These are phyloP conservation scores for Caenorhabditis briggsae DNA, from an alignment of 1,140 invertebrate species.

Conservation along the genomic window DNA sequence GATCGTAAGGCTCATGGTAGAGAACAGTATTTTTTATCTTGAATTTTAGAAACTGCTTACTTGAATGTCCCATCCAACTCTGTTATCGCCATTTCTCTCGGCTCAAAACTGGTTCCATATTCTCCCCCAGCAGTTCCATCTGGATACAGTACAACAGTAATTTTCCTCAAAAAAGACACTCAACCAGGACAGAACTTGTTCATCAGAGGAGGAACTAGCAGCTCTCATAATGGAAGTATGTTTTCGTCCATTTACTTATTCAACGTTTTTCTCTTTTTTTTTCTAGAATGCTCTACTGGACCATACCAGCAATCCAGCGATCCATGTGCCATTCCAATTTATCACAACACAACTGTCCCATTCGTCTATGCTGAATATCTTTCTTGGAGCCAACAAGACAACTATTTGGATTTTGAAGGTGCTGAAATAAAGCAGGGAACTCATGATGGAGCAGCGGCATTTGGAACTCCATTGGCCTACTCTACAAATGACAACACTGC, in stretches of 20 bases:
- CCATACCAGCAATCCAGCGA: slow-evolving; percentile 68
- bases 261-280: neutral
- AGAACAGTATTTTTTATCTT: too few species aligned
- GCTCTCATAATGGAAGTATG: slow-evolving; percentile 51
- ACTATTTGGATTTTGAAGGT: slow-evolving; percentile 79
- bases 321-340: slow-evolving; percentile 78
- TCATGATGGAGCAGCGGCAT: slow-evolving; percentile 74
- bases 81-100: slow-evolving; percentile 72
- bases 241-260: neutral
- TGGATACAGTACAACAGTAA: slow-evolving; percentile 77
- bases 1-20: slow-evolving; percentile 69
- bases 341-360: slow-evolving; percentile 77
- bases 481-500: slow-evolving; percentile 78
- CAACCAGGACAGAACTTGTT: slow-evolving; percentile 79
- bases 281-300: slow-evolving; percentile 67
- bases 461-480: slow-evolving; percentile 79
- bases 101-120: slow-evolving; percentile 62
- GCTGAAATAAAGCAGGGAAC: slow-evolving; percentile 78
- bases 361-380: slow-evolving; percentile 78
- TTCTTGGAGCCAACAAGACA: slow-evolving; percentile 78
- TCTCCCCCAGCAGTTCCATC: slow-evolving; percentile 64
- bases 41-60: slow-evolving; percentile 48
- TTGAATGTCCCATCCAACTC: slow-evolving; percentile 66
- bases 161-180: slow-evolving; percentile 79
- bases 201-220: slow-evolving; percentile 79